phyloP scores from a whole-genome alignment of 64 coral and sea anemone species.

The Astreopora myriophthalma region DNA sequence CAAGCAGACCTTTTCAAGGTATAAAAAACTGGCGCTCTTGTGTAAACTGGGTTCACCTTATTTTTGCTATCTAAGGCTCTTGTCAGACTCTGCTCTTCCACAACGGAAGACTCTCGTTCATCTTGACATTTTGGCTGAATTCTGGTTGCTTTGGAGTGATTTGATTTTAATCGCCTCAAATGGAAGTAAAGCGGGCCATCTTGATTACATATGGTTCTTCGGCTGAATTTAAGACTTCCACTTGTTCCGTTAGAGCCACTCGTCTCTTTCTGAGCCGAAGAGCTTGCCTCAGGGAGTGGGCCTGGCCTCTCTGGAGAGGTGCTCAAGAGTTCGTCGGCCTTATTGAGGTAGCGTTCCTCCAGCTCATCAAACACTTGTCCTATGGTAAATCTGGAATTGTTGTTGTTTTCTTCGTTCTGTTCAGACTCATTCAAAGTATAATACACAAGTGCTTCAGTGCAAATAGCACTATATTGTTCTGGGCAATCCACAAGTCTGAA shows the following conservation, averaged over 20 bases:
- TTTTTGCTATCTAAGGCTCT: too few species aligned
- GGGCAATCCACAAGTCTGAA: neutral
- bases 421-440: neutral
- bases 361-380: neutral
- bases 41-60: too few species aligned
- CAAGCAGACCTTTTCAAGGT: neutral
- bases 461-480: neutral
- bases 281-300: neutral
- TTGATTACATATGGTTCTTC: neutral
- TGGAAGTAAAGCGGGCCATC: neutral
- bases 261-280: neutral
- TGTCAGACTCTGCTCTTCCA: neutral
- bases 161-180: neutral
- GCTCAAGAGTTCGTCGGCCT: neutral
- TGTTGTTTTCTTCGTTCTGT: neutral
- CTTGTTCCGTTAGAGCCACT: neutral
- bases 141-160: slow-evolving; percentile 1
- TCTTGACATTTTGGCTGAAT: neutral
- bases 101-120: neutral
- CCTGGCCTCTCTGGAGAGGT: neutral
- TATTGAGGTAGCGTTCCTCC: neutral
- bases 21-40: neutral
- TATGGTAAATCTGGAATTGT: neutral
- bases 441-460: neutral
- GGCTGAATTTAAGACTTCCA: neutral